Conservation (phyloP, 2,888 invertebrate genomes). For the Macaria liturata region DNA sequence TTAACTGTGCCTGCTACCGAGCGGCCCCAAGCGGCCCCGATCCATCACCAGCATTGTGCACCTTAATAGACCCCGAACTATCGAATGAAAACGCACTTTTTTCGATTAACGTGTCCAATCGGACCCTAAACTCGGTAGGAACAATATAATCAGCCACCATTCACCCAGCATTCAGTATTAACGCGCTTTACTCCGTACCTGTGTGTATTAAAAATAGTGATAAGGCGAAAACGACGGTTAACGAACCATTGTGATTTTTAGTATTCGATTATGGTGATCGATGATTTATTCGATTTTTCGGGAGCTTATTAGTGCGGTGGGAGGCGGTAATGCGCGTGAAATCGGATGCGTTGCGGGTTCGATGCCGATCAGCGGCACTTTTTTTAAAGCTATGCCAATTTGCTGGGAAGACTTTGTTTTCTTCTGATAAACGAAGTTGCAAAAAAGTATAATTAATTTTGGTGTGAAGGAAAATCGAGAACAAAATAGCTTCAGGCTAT, state of each 20-base stretch:
- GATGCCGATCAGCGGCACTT: neutral
- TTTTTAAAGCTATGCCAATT: too few species aligned
- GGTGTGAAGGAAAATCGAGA: too few species aligned
- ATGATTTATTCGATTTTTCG: constrained; percentile 54
- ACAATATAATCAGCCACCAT: constrained; percentile 82
- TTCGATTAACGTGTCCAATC: constrained; percentile 78
- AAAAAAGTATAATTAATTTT: too few species aligned
- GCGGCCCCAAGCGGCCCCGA: constrained; percentile 44
- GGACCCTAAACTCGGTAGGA: constrained; percentile 66
- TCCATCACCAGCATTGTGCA: constrained; percentile 64
- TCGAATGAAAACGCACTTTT: constrained; percentile 74
- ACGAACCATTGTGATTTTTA: constrained; percentile 79
- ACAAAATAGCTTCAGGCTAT: too few species aligned
- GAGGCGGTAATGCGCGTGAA: constrained; percentile 44
- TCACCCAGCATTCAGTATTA: constrained; percentile 48
- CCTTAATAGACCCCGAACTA: constrained; percentile 65
- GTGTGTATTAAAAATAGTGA: constrained; percentile 78
- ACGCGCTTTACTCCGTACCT: constrained; percentile 46
- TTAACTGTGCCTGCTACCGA: constrained; percentile 55
- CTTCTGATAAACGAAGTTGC: too few species aligned
- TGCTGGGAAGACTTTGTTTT: too few species aligned
- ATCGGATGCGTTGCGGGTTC: constrained; percentile 34
- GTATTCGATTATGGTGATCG: constrained; percentile 76
- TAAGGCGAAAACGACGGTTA: constrained; percentile 61
- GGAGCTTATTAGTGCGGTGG: constrained; percentile 36